These are phyloP conservation scores for Cydia splendana DNA, from an alignment of 1,140 invertebrate genomes.

Conservation along the genomic window DNA sequence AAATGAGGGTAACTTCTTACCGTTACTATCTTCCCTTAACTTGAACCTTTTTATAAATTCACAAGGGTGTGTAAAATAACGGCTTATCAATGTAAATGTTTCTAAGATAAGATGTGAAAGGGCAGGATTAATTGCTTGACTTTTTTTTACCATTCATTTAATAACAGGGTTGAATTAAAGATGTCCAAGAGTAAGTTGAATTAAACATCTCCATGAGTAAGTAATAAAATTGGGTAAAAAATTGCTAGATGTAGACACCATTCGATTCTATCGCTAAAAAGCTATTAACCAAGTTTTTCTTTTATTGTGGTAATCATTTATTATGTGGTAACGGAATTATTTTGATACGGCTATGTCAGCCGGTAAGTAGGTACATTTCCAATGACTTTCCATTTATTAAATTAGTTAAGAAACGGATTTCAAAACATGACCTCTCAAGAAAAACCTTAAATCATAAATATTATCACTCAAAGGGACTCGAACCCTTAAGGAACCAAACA, in stretches of 20 bases:
- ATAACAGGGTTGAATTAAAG: background rate
- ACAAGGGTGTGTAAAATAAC: background rate
- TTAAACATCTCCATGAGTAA: background rate
- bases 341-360: too few species aligned
- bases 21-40: background rate
- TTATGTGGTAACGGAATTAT: too few species aligned
- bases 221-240: background rate
- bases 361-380: too few species aligned
- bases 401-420: too few species aligned
- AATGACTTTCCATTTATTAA: too few species aligned
- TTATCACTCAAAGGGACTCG: background rate
- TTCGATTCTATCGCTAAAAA: too few species aligned
- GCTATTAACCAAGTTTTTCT: too few species aligned
- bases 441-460: background rate
- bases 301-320: too few species aligned
- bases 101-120: background rate
- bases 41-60: background rate
- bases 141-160: background rate
- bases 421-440: background rate
- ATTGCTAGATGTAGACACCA: too few species aligned
- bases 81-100: background rate
- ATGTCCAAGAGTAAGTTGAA: background rate
- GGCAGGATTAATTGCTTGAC: background rate
- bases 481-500: slow-evolving; percentile 18
- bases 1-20: slow-evolving; percentile 2